phyloP scores from a whole-genome alignment of 2,888 invertebrate genomes.

The Exephanes ischioxanthus region DNA sequence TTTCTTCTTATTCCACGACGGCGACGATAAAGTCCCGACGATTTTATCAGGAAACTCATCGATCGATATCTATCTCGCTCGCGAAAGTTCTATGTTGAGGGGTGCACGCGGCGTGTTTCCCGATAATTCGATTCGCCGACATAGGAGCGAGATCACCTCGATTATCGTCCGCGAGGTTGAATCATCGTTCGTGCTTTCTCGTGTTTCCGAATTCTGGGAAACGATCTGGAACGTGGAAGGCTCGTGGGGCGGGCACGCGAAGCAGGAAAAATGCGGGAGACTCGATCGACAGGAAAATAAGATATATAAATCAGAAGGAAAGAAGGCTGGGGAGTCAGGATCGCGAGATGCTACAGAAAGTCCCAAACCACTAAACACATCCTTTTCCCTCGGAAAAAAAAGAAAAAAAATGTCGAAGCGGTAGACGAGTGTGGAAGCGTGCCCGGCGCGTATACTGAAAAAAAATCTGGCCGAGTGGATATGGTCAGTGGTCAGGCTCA shows the following conservation, averaged over 20 bases:
- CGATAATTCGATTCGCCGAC: constrained; percentile 4
- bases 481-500: constrained; percentile 66
- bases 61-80: constrained; percentile 5
- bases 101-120: not conserved
- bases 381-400: constrained; percentile 39
- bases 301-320: constrained; percentile 7
- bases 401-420: not conserved
- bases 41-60: constrained; percentile 17
- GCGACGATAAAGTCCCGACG: not conserved
- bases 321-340: not conserved
- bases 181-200: constrained; percentile 19
- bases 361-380: constrained; percentile 56
- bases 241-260: not conserved
- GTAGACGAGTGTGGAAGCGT: not conserved
- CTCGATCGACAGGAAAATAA: constrained; percentile 14
- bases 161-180: constrained; percentile 38
- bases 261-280: constrained; percentile 9
- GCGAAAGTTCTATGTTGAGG: not conserved
- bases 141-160: constrained; percentile 36
- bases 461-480: constrained; percentile 61
- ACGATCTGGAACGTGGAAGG: not conserved
- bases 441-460: constrained; percentile 1
- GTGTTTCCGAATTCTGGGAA: not conserved
- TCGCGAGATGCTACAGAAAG: constrained; percentile 55
- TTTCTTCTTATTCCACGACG: not conserved